Percentiles rank a stretch among this genome's conserved stretches.
These are phyloP conservation scores for Blennius ocellaris DNA, from an alignment of 2,113 vertebrate species.

Conservation along the genomic window DNA sequence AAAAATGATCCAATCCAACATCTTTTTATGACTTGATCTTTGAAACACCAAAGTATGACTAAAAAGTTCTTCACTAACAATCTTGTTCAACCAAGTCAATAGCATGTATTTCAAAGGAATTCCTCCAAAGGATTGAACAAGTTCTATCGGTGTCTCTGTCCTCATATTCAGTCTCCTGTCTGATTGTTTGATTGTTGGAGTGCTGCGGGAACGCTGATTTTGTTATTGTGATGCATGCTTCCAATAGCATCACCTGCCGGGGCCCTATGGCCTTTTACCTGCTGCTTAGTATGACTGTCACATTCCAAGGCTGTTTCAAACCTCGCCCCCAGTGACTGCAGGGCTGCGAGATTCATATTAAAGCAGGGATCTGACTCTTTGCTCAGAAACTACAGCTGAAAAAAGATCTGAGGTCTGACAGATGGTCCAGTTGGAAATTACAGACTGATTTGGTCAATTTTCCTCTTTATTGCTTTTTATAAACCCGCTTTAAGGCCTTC, in stretches of 20 bases:
- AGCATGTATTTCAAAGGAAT: too few relatives aligned
- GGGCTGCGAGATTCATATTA: slow-evolving; percentile 36
- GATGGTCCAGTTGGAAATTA: background rate
- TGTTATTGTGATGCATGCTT: slow-evolving; percentile 49
- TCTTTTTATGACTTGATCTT: too few relatives aligned
- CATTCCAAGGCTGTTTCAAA: slow-evolving; percentile 37
- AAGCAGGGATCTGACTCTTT: slow-evolving; percentile 25
- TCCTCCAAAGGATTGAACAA: too few relatives aligned
- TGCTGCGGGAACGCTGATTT: slow-evolving; percentile 25
- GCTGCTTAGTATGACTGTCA: slow-evolving; percentile 60
- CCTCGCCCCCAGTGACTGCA: slow-evolving; percentile 25
- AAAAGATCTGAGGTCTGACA: slow-evolving; percentile 4
- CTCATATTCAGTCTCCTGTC: slow-evolving; percentile 1
- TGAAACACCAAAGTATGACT: too few relatives aligned
- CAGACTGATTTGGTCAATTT: background rate
- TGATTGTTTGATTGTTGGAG: slow-evolving; percentile 34
- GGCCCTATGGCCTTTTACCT: slow-evolving; percentile 46
- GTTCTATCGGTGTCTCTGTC: background rate
- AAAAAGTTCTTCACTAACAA: too few relatives aligned
- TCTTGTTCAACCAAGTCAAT: too few relatives aligned
- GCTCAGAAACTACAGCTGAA: slow-evolving; percentile 4
- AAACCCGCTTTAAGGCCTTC: background rate
- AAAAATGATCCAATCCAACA: too few relatives aligned
- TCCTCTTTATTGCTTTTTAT: slow-evolving; percentile 11
- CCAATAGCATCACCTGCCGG: slow-evolving; percentile 46